Base-by-base conservation (phyloP, 2,797 vertebrate species). In the Myotis daubentonii region DNA sequence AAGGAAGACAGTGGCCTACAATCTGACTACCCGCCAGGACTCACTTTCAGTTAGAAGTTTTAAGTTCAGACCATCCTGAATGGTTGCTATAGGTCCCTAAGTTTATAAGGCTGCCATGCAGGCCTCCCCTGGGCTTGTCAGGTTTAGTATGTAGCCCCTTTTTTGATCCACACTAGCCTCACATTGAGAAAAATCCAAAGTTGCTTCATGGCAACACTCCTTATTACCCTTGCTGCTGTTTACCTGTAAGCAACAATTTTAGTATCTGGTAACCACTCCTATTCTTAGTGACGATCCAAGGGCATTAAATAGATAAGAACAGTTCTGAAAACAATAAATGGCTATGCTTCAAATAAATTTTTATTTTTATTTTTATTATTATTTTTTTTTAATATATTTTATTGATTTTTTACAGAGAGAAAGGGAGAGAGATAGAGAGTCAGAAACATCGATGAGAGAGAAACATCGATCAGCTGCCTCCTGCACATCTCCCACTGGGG, bases 241-340 rank as follows among this genome's bases (percentile, higher is more conserved):
- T 28, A 94, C 7, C 70, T 83, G 81, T 84, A 74, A 76, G 17
- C 49, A 92, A 57, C 49, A 51, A 41, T 78, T 72, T 86, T 74
- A 72, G 47, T 36, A 55, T 44, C 47, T 38, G n/a, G 33, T 33
- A 93, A 41, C 44, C 20, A 76, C 23, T 41, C 57, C 36, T 62
- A 44, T 22, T 75, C 22, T 75, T 76, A 75, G n/a, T 72, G 41
- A 82, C 51, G 60, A 82, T 20, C 3, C 23, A 30, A 47, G 87
- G 25, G 44, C 53, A 72, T 8, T 76, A 76, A 68, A 47, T 10
- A 82, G 12, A 87, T 66, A 25, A 93, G 41, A 62, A 49, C 55
- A 78, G 22, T 25, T 88, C 78, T 62, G 55, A 66, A 78, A 78
- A 85, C 68, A 82, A 78, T 81, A 55, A 70, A 82, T 91, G 84